phyloP scores from a whole-genome alignment of 2,888 invertebrate genomes.

The Pharmacophagus antenor region DNA sequence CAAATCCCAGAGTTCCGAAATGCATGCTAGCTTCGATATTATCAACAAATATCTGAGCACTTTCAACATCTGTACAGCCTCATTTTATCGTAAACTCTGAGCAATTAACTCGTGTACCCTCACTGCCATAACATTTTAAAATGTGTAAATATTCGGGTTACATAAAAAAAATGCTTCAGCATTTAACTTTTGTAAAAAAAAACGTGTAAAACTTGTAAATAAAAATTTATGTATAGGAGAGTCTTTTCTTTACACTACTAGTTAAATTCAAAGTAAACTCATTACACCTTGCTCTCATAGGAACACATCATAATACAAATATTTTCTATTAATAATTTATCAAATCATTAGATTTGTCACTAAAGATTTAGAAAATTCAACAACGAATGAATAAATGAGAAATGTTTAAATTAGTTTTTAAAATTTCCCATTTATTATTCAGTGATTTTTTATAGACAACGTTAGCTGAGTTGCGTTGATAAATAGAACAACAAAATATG shows the following conservation, averaged over 20 bases:
- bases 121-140: constrained; percentile 40
- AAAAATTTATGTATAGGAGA: constrained; percentile 39
- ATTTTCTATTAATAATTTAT: too few species aligned
- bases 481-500: neutral
- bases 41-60: constrained; percentile 31
- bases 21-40: constrained; percentile 29
- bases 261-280: neutral
- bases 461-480: neutral
- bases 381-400: too few species aligned
- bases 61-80: constrained; percentile 24
- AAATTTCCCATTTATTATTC: too few species aligned
- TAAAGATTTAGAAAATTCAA: too few species aligned
- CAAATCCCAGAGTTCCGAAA: constrained; percentile 38
- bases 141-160: constrained; percentile 33
- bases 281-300: neutral
- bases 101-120: constrained; percentile 19
- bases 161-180: constrained; percentile 38
- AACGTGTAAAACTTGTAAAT: constrained; percentile 48
- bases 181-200: constrained; percentile 44
- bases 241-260: constrained; percentile 21
- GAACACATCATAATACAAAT: too few species aligned
- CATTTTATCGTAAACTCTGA: constrained; percentile 38
- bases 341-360: too few species aligned
- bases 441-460: too few species aligned
- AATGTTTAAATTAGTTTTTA: too few species aligned